Conservation (phyloP, 1,140 invertebrate genomes). For the Papilio polytes region DNA sequence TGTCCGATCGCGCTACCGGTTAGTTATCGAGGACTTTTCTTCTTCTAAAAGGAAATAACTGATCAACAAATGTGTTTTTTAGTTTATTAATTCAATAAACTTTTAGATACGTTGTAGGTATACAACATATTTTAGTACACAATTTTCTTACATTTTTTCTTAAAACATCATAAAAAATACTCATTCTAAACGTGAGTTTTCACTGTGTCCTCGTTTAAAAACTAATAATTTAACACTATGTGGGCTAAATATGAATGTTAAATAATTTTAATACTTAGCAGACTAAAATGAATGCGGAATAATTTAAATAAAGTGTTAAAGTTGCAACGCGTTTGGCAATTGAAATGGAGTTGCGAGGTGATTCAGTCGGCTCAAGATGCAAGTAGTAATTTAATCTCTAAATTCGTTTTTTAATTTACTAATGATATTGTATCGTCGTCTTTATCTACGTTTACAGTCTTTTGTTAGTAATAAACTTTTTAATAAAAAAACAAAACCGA, state of each 20-base stretch:
- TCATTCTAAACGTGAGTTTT: neutral
- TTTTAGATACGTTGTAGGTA: neutral
- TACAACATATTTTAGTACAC: neutral
- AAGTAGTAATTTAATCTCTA: neutral
- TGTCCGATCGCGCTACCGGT: neutral
- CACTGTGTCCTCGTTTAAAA: no score
- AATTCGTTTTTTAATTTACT: neutral
- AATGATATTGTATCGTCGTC: neutral
- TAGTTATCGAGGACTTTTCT: neutral
- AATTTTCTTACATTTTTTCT: neutral
- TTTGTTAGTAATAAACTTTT: no score
- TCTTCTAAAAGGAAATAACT: neutral
- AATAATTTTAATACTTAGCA: slow-evolving; percentile 1
- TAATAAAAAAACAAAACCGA: no score
- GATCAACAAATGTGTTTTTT: neutral
- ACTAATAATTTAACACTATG: neutral
- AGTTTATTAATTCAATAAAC: neutral
- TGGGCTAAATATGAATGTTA: neutral
- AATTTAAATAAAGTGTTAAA: no score
- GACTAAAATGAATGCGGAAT: no score
- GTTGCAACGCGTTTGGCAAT: neutral
- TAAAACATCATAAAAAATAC: no score
- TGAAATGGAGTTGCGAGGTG: neutral
- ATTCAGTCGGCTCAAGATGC: neutral
- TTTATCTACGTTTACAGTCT: neutral